Conservation (phyloP, 2,797 vertebrate genomes). For the Scyliorhinus canicula region DNA sequence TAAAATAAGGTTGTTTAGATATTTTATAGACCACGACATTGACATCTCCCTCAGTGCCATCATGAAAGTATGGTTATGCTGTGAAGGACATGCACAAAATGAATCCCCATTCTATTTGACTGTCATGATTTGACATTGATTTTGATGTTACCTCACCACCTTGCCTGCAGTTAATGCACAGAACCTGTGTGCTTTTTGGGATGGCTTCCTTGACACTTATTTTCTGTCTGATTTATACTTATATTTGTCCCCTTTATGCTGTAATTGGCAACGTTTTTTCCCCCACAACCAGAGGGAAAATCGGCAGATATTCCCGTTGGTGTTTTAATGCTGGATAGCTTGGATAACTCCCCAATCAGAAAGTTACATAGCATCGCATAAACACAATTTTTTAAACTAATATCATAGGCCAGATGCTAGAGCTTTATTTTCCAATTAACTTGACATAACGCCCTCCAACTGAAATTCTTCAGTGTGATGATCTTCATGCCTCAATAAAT, state of each 20-base stretch:
- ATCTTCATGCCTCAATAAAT: neutral
- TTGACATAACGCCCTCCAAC: neutral
- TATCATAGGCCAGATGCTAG: neutral
- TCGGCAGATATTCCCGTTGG: neutral
- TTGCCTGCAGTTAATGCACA: neutral
- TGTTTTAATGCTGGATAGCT: neutral
- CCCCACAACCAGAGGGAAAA: neutral
- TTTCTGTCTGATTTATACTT: neutral
- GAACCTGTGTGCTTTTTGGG: neutral
- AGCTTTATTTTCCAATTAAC: neutral
- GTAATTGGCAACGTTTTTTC: neutral
- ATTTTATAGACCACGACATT: constrained; percentile 48
- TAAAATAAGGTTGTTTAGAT: constrained; percentile 47
- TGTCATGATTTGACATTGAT: constrained; percentile 44
- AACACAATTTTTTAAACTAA: neutral
- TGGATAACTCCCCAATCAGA: neutral
- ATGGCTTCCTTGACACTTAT: neutral
- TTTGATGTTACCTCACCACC: constrained; percentile 41
- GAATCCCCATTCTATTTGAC: constrained; percentile 43
- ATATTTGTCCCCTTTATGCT: neutral
- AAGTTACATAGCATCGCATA: neutral
- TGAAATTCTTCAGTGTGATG: neutral
- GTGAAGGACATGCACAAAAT: constrained; percentile 43
- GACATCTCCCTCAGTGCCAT: constrained; percentile 45
- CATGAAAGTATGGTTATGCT: constrained; percentile 44